phyloP scores from a whole-genome alignment of 1,140 invertebrate genomes.

The Sogatella furcifera region DNA sequence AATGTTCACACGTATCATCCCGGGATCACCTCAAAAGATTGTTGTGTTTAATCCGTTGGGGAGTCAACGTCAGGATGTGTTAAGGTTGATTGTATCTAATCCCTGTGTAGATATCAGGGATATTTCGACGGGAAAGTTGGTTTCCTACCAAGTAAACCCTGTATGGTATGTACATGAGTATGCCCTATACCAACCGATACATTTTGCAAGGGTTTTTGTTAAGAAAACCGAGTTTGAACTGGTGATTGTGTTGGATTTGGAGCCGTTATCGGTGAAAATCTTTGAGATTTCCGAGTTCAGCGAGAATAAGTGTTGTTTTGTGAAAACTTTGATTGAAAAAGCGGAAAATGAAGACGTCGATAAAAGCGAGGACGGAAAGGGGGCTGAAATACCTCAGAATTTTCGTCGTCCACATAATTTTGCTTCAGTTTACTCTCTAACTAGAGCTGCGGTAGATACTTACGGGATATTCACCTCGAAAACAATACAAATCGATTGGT shows the following conservation, averaged over 20 bases:
- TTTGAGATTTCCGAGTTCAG: conserved; percentile 53
- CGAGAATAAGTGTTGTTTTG: conserved; percentile 37
- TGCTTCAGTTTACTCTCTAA: too few relatives aligned
- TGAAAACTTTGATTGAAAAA: too few relatives aligned
- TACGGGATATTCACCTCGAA: neutral
- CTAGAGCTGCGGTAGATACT: neutral
- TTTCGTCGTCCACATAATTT: too few relatives aligned
- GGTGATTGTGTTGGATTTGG: conserved; percentile 63
- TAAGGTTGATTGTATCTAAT: conserved; percentile 56
- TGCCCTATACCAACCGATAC: neutral
- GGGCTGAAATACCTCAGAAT: too few relatives aligned
- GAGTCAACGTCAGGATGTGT: conserved; percentile 61
- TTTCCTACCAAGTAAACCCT: conserved; percentile 69
- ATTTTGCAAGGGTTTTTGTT: conserved; percentile 34
- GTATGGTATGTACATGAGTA: conserved; percentile 46
- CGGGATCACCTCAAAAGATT: conserved; percentile 43
- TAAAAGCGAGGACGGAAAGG: too few relatives aligned
- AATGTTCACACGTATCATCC: conserved; percentile 46
- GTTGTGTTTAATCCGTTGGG: conserved; percentile 73
- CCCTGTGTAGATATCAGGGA: conserved; percentile 66
- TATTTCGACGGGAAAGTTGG: conserved; percentile 35
- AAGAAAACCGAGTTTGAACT: conserved; percentile 59
- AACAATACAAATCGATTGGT: too few relatives aligned
- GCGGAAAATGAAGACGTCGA: too few relatives aligned
- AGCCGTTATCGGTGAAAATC: conserved; percentile 57